Base-by-base conservation (phyloP, 2,888 invertebrate species). In the Meteorus colon region DNA sequence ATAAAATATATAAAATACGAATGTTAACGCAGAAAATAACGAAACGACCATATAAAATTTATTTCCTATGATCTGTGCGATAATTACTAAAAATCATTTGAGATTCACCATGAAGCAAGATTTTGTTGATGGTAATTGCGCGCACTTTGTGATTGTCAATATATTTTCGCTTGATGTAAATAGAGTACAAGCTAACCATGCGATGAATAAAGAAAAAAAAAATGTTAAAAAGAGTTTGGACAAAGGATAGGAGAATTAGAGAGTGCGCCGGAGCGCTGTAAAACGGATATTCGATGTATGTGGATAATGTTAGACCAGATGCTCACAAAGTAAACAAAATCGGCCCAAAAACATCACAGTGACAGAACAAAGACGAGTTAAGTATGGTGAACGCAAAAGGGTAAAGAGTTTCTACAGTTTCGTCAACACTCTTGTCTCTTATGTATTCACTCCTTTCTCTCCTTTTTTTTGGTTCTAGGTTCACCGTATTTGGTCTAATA, bases 121-220 rank as follows among this genome's bases (percentile, higher is more conserved):
- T 76, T 78, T 75, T 77, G 75, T 74, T 27, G 75, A 77, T 71
- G 66, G 68, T 76, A 79, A 80, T 78, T 80, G 75, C 77, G 73
- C 73, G 76, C 71, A 68, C 77, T 19, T 55, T 72, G 77, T 80
- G 80, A 80, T 79, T 77, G 70, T 65, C 76, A 73, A 75, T 76
- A 77, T 75, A 76, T 66, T 76, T 69, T 75, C 59, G 62, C 72
- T 79, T 70, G 69, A 73, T 67, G 48, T 68, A 59, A 29, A 24
- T 34, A 66, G 71, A 73, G 34, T 41, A 70, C 27, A 19, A 29
- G 41, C 41, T 59, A 65, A 34, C 60, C 66, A 75, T 65, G 41
- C 67, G 51, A 68, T 67, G 67, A 68, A 77, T 70, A 70, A 24
- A 66, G 14, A 55, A 41, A 60, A 45, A 60, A 34, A 66, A 19